Conservation (phyloP, 1,140 invertebrate species). For the Hycleus phaleratus region DNA sequence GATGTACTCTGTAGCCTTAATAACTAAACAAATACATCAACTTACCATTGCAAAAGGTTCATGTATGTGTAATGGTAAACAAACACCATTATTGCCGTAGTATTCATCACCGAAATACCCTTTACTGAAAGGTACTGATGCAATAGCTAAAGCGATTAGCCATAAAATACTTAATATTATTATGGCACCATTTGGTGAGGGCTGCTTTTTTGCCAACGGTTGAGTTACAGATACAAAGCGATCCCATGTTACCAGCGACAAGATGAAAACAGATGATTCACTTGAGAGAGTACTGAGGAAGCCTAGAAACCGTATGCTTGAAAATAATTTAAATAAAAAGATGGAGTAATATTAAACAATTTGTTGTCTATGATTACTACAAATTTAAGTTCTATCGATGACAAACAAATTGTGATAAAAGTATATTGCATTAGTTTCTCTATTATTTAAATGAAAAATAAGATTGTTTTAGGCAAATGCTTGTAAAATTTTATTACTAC, state of each 20-base stretch:
- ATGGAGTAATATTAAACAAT: too few species aligned
- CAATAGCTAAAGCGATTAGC: constrained; percentile 45
- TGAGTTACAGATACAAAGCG: constrained; percentile 53
- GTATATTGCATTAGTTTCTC: too few species aligned
- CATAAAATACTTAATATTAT: constrained; percentile 47
- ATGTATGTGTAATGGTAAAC: constrained; percentile 55
- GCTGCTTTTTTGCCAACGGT: constrained; percentile 45
- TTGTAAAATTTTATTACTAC: too few species aligned
- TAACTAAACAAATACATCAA: neutral
- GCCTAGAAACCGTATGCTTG: constrained; percentile 37
- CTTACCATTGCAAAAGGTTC: constrained; percentile 49
- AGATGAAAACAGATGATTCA: constrained; percentile 55
- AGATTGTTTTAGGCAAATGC: too few species aligned
- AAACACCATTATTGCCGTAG: constrained; percentile 55
- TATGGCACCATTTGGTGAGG: constrained; percentile 35
- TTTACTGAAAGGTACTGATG: constrained; percentile 45
- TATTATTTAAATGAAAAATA: too few species aligned
- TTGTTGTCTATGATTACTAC: too few species aligned
- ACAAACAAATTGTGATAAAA: too few species aligned
- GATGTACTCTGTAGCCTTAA: too few species aligned
- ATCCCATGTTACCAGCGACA: constrained; percentile 57
- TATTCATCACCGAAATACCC: constrained; percentile 49
- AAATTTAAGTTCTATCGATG: too few species aligned
- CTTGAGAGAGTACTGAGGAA: constrained; percentile 61
- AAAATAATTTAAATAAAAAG: neutral